A percentile compares a stretch with the other conserved stretches of the same genome.
These are phyloP conservation scores for Lutraria lutraria DNA, from an alignment of 2,888 invertebrate species.

Conservation along the genomic window DNA sequence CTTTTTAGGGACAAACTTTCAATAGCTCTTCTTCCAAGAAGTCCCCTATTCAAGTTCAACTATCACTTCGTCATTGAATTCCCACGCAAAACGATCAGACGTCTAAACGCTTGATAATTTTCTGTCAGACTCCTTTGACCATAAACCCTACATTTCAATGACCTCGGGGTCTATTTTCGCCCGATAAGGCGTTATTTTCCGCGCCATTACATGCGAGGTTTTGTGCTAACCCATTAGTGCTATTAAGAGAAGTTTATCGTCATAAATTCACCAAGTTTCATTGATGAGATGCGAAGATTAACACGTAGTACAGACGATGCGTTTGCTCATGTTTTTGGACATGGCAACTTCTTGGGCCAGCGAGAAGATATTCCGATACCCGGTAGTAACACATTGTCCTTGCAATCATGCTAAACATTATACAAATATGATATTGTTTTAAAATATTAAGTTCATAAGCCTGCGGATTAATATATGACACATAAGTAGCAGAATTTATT, in stretches of 20 bases:
- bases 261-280: constrained; percentile 28
- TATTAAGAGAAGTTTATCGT: constrained; percentile 30
- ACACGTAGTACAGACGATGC: not conserved
- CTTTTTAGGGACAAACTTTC: too few relatives aligned
- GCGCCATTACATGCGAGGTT: constrained; percentile 24
- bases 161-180: not conserved
- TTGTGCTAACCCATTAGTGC: not conserved
- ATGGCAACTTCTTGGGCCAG: too few relatives aligned
- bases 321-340: too few relatives aligned
- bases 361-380: too few relatives aligned
- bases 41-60: not conserved
- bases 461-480: too few relatives aligned
- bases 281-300: not conserved
- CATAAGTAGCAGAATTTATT: too few relatives aligned
- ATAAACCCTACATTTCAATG: not conserved
- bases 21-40: too few relatives aligned
- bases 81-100: constrained; percentile 2
- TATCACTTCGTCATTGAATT: constrained; percentile 12
- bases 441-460: too few relatives aligned
- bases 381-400: too few relatives aligned
- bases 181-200: constrained; percentile 30
- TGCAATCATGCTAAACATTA: too few relatives aligned
- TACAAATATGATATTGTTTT: too few relatives aligned
- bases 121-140: not conserved
- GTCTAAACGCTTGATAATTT: constrained; percentile 19